phyloP scores from a whole-genome alignment of 2,888 invertebrate genomes.

The Eristalinus sepulchralis region DNA sequence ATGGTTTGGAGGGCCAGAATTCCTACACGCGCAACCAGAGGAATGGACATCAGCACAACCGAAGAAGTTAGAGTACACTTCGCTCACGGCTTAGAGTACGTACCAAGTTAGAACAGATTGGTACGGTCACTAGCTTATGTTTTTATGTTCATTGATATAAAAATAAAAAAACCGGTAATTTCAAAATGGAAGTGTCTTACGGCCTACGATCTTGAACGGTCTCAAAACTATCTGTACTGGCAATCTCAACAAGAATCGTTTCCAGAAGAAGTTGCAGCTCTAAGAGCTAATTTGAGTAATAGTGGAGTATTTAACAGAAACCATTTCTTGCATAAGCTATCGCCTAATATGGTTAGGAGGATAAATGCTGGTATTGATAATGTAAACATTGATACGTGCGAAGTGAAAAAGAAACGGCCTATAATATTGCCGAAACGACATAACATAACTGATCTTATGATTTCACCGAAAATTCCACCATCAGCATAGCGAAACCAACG shows the following conservation, averaged over 20 bases:
- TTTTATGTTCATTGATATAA: background rate
- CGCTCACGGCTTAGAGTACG: background rate
- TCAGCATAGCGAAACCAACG: too few species aligned
- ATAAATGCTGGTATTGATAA: background rate
- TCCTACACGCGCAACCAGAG: background rate
- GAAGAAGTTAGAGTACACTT: slow-evolving; percentile 7
- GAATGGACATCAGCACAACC: background rate
- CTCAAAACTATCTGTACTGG: background rate
- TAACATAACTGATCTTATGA: too few species aligned
- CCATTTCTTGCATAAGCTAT: background rate
- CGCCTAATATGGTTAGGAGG: background rate
- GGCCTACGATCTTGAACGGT: background rate
- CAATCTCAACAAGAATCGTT: background rate
- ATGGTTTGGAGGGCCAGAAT: slow-evolving; percentile 13
- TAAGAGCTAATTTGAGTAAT: background rate
- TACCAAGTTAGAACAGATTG: background rate
- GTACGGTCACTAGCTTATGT: background rate
- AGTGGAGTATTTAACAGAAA: background rate
- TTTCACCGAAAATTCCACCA: too few species aligned
- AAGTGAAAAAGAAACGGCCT: too few species aligned
- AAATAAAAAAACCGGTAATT: background rate
- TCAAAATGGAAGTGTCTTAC: background rate
- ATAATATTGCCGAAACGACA: too few species aligned
- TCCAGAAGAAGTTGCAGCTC: background rate
- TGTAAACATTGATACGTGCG: too few species aligned